phyloP scores from a whole-genome alignment of 1,140 invertebrate genomes.

The Pectinophora gossypiella region DNA sequence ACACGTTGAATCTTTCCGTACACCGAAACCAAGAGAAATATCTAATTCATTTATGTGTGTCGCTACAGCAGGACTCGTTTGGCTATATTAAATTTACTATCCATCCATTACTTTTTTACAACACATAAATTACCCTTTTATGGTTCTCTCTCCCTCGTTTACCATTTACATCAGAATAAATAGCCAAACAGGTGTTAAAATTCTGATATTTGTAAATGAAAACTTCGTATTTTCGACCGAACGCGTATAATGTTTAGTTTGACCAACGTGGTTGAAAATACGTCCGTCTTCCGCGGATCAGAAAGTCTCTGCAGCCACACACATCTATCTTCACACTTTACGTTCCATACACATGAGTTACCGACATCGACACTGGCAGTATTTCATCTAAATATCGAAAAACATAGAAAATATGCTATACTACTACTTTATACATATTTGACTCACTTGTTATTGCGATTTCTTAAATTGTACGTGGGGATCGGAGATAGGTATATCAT shows the following conservation, averaged over 20 bases:
- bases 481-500: constrained; percentile 12
- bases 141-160: too few relatives aligned
- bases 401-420: constrained; percentile 67
- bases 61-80: too few relatives aligned
- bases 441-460: constrained; percentile 68
- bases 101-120: too few relatives aligned
- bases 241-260: too few relatives aligned
- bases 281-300: too few relatives aligned
- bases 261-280: too few relatives aligned
- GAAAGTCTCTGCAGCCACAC: neutral
- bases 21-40: constrained; percentile 14
- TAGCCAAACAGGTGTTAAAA: too few relatives aligned
- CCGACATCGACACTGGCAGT: constrained; percentile 62
- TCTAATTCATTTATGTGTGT: constrained; percentile 8
- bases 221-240: too few relatives aligned
- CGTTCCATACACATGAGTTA: constrained; percentile 18
- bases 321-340: constrained; percentile 19
- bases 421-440: constrained; percentile 65
- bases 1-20: constrained; percentile 12
- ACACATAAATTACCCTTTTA: too few relatives aligned
- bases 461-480: constrained; percentile 49
- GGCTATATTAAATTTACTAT: too few relatives aligned
- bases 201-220: too few relatives aligned
- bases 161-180: too few relatives aligned
- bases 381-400: constrained; percentile 69